phyloP scores from a whole-genome alignment of 2,888 invertebrate genomes.

The Cantharis rufa region DNA sequence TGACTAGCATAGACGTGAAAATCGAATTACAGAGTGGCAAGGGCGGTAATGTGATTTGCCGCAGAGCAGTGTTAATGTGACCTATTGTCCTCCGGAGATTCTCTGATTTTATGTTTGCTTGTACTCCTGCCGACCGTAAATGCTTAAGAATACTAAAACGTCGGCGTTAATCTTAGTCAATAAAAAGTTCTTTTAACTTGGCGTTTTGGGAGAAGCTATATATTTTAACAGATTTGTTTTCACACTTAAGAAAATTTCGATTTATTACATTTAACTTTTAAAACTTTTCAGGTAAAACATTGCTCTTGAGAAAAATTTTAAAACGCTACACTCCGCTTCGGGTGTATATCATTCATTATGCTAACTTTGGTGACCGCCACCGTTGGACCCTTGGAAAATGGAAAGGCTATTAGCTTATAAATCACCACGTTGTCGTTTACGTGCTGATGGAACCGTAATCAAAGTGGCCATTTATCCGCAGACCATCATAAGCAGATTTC shows the following conservation, averaged over 20 bases:
- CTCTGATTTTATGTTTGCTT: slow-evolving; percentile 16
- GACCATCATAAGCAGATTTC: background rate
- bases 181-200: slow-evolving; percentile 5
- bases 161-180: slow-evolving; percentile 8
- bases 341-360: background rate
- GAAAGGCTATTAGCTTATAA: background rate
- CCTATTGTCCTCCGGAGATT: slow-evolving; percentile 23
- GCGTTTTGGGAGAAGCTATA: background rate
- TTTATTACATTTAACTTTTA: background rate
- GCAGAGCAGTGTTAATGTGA: slow-evolving; percentile 25
- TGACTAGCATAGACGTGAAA: slow-evolving; percentile 12
- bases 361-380: background rate
- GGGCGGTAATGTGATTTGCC: slow-evolving; percentile 22
- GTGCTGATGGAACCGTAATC: background rate
- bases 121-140: slow-evolving; percentile 14
- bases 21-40: slow-evolving; percentile 20
- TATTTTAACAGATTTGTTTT: slow-evolving; percentile 10
- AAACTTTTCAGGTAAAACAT: background rate
- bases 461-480: background rate
- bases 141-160: slow-evolving; percentile 14
- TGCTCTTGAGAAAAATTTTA: background rate
- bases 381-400: background rate
- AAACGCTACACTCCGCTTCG: background rate
- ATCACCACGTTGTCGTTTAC: background rate
- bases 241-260: background rate